Percentiles rank a stretch among this genome's conserved stretches.
These are phyloP conservation scores for Sinonovacula constricta DNA, from an alignment of 1,140 invertebrate species.

Conservation along the genomic window DNA sequence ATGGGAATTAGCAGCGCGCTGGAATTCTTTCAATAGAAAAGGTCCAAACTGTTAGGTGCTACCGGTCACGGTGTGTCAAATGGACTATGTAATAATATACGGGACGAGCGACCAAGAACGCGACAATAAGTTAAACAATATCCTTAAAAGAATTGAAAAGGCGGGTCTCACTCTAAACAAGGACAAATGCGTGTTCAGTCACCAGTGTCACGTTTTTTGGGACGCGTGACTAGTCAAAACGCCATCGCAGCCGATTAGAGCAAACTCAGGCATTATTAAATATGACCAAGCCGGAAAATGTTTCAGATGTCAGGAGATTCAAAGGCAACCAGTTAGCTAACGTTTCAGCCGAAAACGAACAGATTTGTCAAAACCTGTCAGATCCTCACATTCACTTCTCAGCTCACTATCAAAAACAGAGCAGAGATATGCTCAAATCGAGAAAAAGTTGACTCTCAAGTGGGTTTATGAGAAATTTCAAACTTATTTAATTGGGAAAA, in stretches of 20 bases:
- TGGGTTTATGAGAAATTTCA: no score
- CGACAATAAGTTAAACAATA: neutral
- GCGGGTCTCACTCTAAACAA: conserved; percentile 4
- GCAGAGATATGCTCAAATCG: no score
- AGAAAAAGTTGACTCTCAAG: no score
- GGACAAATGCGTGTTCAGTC: neutral
- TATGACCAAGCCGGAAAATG: neutral
- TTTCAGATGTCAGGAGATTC: neutral
- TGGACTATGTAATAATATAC: conserved; percentile 49
- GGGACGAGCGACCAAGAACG: neutral
- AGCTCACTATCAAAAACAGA: no score
- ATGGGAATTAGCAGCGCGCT: conserved; percentile 44
- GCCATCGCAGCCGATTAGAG: neutral
- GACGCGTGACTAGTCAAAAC: neutral
- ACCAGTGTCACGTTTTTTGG: neutral
- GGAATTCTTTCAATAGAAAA: conserved; percentile 35
- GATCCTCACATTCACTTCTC: no score
- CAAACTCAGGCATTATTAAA: neutral
- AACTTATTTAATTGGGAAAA: neutral
- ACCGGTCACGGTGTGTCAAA: conserved; percentile 40
- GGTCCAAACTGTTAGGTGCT: conserved; percentile 28
- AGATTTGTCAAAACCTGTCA: no score
- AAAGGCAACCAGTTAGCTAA: neutral
- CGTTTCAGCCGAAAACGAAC: neutral
- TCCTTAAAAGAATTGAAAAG: neutral